Percentiles rank a stretch among this genome's conserved stretches.
Evolutionary conservation across 2,113 vertebrate genomes (phyloP).

Genomic region (Dicentrarchus labrax): DNA sequence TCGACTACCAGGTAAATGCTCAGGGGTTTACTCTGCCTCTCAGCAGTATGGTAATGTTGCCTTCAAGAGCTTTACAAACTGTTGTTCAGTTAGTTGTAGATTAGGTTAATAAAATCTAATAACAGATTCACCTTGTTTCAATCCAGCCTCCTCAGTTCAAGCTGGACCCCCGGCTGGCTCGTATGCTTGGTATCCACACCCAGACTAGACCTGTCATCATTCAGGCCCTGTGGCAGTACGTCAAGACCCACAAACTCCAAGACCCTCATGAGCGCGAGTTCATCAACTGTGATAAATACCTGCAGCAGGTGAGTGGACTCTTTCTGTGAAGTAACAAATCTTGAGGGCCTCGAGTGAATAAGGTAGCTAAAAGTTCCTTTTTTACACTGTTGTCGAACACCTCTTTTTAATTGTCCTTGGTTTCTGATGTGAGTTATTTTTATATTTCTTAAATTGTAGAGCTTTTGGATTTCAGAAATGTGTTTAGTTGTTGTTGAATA

Average conservation of each 20-base stretch:
- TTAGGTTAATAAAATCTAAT: not conserved
- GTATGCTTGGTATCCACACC: slow-evolving; percentile 96
- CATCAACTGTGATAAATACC: slow-evolving; percentile 98
- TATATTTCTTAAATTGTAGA: no score
- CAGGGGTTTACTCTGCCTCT: not conserved
- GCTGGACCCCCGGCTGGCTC: slow-evolving; percentile 94
- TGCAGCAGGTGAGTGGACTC: slow-evolving; percentile 92
- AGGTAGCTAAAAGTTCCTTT: no score
- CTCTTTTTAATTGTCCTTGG: no score
- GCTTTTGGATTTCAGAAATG: no score
- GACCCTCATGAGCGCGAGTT: slow-evolving; percentile 98
- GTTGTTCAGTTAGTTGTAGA: not conserved
- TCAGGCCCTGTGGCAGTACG: slow-evolving; percentile 99
- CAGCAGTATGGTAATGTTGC: not conserved
- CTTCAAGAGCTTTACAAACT: not conserved
- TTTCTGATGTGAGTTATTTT: no score
- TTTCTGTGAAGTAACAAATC: not conserved
- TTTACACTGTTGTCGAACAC: no score
- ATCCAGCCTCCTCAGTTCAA: slow-evolving; percentile 98
- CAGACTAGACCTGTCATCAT: slow-evolving; percentile 98
- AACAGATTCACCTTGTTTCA: not conserved
- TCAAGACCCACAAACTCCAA: slow-evolving; percentile 98
- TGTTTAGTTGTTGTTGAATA: no score
- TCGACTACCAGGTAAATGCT: slow-evolving; percentile 94
- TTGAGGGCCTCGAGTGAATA: no score